These are phyloP conservation scores for Oncorhynchus gorbuscha DNA, from an alignment of 2,113 vertebrate genomes.

Conservation along the genomic window DNA sequence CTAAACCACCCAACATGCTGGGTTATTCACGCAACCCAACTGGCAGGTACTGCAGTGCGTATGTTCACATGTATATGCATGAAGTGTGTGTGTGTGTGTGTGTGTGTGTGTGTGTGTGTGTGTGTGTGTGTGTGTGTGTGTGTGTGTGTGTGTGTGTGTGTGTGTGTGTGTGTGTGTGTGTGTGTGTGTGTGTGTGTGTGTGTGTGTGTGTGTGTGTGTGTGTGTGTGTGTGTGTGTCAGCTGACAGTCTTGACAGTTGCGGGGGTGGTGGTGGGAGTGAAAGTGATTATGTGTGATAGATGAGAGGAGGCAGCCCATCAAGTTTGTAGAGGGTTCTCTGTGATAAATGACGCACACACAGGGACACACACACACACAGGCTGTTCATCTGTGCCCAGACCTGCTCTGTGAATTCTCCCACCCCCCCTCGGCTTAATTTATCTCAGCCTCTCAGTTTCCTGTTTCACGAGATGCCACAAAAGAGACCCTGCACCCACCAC, in stretches of 20 bases:
- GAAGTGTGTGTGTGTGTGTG: not conserved
- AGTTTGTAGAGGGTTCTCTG: slow-evolving; percentile 41
- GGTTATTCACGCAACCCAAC: slow-evolving; percentile 37
- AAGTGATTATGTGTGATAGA: slow-evolving; percentile 34
- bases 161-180: slow-evolving; percentile 3
- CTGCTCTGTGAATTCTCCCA: slow-evolving; percentile 62
- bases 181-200: slow-evolving; percentile 6
- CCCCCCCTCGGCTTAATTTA: slow-evolving; percentile 70
- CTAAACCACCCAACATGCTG: slow-evolving; percentile 44
- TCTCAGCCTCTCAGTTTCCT: slow-evolving; percentile 68
- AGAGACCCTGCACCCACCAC: slow-evolving; percentile 56
- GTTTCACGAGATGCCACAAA: slow-evolving; percentile 65
- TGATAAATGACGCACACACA: not conserved
- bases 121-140: slow-evolving; percentile 6
- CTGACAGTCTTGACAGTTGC: slow-evolving; percentile 4
- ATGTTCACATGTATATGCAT: not conserved
- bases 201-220: not conserved
- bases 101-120: slow-evolving; percentile 3
- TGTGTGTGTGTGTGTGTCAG: slow-evolving; percentile 2
- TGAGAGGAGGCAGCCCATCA: slow-evolving; percentile 46
- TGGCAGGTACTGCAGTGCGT: not conserved
- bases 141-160: slow-evolving; percentile 2
- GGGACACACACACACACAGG: not conserved
- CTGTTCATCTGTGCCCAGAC: slow-evolving; percentile 58
- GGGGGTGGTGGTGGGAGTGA: slow-evolving; percentile 7